Evolutionary conservation across 2,888 invertebrate species (phyloP).

Genomic region (Listrodromus nycthemerus): DNA sequence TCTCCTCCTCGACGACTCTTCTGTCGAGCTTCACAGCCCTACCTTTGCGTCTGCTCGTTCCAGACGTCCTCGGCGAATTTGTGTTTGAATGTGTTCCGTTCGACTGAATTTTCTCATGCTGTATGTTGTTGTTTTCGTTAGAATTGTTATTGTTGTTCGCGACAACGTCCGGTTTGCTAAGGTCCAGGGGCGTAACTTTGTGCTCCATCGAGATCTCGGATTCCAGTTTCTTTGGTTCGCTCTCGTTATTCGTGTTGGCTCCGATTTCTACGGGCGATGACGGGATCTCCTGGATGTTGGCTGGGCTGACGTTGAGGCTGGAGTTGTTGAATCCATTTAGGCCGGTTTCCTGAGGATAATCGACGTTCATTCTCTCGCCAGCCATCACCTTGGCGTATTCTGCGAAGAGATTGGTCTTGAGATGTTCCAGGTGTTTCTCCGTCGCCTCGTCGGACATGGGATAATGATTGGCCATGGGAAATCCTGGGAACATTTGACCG

Average conservation of each 20-base stretch:
- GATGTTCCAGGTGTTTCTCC: slow-evolving; percentile 65
- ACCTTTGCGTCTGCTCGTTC: slow-evolving; percentile 91
- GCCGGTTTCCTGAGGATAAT: slow-evolving; percentile 62
- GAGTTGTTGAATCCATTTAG: slow-evolving; percentile 19
- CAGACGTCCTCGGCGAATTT: slow-evolving; percentile 61
- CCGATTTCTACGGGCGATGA: not conserved
- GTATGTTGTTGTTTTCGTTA: slow-evolving; percentile 79
- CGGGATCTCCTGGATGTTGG: slow-evolving; percentile 24
- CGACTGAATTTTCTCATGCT: slow-evolving; percentile 80
- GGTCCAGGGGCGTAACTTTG: slow-evolving; percentile 86
- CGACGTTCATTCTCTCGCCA: slow-evolving; percentile 49
- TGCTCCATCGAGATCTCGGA: slow-evolving; percentile 79
- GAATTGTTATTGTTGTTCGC: slow-evolving; percentile 75
- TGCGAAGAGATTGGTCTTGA: slow-evolving; percentile 56
- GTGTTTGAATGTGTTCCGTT: slow-evolving; percentile 12
- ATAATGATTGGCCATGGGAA: slow-evolving; percentile 66
- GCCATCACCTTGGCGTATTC: slow-evolving; percentile 67
- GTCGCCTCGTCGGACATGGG: slow-evolving; percentile 46
- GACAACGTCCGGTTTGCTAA: slow-evolving; percentile 85
- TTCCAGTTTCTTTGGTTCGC: slow-evolving; percentile 77
- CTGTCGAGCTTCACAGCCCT: slow-evolving; percentile 93
- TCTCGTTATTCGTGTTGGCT: slow-evolving; percentile 15
- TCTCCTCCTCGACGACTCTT: slow-evolving; percentile 84
- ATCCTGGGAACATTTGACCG: slow-evolving; percentile 68
- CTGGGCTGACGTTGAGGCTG: slow-evolving; percentile 1